Conservation (phyloP, 2,888 invertebrate genomes). For the Lasioglossum lativentre region DNA sequence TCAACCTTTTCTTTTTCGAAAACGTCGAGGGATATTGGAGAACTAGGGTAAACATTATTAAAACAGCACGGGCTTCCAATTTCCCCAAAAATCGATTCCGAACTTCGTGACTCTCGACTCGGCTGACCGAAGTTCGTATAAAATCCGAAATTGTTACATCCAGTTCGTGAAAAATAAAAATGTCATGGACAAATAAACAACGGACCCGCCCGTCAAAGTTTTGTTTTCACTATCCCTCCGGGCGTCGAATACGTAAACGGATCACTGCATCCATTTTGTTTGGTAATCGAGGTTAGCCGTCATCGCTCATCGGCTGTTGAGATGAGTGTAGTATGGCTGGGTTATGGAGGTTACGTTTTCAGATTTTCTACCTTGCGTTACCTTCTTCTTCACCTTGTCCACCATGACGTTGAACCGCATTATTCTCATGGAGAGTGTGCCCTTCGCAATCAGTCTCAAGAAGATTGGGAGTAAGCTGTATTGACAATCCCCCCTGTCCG, state of each 20-base stretch:
- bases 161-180: neutral
- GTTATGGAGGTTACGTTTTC: neutral
- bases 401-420: neutral
- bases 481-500: constrained; percentile 49
- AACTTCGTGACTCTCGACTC: neutral
- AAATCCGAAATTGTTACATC: neutral
- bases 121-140: neutral
- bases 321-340: neutral
- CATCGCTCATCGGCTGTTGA: neutral
- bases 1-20: neutral
- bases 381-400: neutral
- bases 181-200: neutral
- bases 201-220: neutral
- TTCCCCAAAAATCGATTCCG: neutral
- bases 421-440: constrained; percentile 37
- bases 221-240: neutral
- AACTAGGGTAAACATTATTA: constrained; percentile 10
- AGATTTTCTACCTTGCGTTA: constrained; percentile 14
- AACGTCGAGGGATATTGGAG: neutral
- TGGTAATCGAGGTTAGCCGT: neutral
- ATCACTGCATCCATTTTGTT: neutral
- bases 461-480: constrained; percentile 57
- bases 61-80: constrained; percentile 3
- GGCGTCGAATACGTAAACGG: neutral
- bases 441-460: constrained; percentile 61